Percentiles rank a stretch among this genome's conserved stretches.
These are phyloP conservation scores for Alectoris magna DNA, from an alignment of 2,797 vertebrate species.

Conservation along the genomic window DNA sequence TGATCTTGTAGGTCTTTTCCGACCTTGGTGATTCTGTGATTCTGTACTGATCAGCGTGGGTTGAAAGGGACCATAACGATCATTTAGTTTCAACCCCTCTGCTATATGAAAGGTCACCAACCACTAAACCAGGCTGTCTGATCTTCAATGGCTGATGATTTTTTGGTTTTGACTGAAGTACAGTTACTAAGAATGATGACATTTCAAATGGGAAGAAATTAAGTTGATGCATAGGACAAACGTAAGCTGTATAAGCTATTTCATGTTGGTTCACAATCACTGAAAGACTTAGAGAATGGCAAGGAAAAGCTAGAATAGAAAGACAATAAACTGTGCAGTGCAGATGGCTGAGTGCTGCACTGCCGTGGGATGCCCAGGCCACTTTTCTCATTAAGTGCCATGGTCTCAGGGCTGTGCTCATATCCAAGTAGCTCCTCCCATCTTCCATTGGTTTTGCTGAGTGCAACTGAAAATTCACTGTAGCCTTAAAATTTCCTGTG, in stretches of 20 bases:
- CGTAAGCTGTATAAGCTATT: neutral
- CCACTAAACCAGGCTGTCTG: too few species aligned
- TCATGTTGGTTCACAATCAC: neutral
- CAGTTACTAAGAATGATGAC: neutral
- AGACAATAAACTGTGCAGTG: neutral
- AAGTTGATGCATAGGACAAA: neutral
- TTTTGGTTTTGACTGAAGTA: neutral
- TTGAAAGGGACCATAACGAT: too few species aligned
- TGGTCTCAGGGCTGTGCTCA: neutral
- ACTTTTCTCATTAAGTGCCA: fast-evolving
- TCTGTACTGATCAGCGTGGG: neutral
- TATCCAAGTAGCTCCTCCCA: neutral
- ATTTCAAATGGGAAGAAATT: fast-evolving
- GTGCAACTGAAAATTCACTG: neutral
- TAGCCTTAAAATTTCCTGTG: neutral
- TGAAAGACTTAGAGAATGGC: neutral
- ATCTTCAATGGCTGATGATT: neutral
- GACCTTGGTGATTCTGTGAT: too few species aligned
- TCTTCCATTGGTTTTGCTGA: neutral
- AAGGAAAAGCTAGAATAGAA: neutral
- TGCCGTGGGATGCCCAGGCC: neutral
- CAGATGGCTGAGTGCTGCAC: fast-evolving
- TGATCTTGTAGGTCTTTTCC: too few species aligned
- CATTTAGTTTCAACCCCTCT: too few species aligned
- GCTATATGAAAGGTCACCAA: too few species aligned